Conservation (phyloP, 2,888 invertebrate species). For the Barypeithes pellucidus region DNA sequence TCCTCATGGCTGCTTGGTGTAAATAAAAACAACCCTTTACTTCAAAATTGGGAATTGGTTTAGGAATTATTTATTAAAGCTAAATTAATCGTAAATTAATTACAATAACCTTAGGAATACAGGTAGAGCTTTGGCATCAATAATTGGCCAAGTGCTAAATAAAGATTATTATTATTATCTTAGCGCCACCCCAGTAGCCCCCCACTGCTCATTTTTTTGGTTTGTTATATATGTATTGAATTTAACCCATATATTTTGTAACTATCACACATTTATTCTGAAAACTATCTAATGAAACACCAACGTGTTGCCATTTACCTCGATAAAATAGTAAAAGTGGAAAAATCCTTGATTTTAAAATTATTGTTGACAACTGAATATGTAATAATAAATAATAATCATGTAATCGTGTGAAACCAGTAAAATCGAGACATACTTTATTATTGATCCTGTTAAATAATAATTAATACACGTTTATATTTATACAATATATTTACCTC, state of each 20-base stretch:
- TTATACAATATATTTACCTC: not conserved
- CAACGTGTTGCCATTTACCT: slow-evolving; percentile 35
- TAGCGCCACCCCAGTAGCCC: too few species aligned
- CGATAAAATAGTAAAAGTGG: slow-evolving; percentile 42
- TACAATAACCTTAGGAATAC: too few species aligned
- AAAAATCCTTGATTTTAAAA: slow-evolving; percentile 42
- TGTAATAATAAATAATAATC: not conserved
- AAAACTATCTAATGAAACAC: slow-evolving; percentile 30
- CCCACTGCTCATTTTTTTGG: too few species aligned
- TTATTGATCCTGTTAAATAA: not conserved
- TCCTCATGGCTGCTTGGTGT: too few species aligned
- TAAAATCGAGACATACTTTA: not conserved
- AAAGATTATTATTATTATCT: too few species aligned
- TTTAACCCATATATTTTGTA: slow-evolving; percentile 32
- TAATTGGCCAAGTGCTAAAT: too few species aligned
- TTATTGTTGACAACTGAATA: slow-evolving; percentile 18
- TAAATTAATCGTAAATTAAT: too few species aligned
- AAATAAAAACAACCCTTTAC: too few species aligned
- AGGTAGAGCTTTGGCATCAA: too few species aligned
- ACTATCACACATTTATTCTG: slow-evolving; percentile 19
- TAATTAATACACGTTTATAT: slow-evolving; percentile 3
- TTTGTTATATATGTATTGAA: too few species aligned
- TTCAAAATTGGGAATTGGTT: too few species aligned
- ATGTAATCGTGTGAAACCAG: not conserved
- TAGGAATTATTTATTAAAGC: too few species aligned